A percentile compares a stretch with the other conserved stretches of the same genome.
phyloP scores from a whole-genome alignment of 1,140 invertebrate genomes.

The Bombus breviceps region DNA sequence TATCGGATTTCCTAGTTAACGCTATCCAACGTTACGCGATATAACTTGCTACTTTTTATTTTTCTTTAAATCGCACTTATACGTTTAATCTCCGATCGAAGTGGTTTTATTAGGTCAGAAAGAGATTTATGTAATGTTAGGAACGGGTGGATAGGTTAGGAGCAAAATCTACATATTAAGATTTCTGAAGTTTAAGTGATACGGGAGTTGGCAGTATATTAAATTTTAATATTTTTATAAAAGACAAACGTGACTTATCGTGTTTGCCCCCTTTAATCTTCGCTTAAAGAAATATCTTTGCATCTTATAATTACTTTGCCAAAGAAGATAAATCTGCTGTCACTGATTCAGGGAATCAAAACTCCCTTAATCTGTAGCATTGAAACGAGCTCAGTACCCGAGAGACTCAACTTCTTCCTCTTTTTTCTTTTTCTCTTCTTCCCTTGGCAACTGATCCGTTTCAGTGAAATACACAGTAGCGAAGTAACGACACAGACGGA shows the following conservation, averaged over 20 bases:
- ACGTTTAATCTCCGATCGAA: not conserved
- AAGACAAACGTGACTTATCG: not conserved
- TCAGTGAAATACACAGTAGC: constrained; percentile 3
- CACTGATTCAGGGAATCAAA: not conserved
- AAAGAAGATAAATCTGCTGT: not conserved
- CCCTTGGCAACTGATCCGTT: constrained; percentile 32
- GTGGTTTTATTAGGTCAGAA: not conserved
- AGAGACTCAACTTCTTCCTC: not conserved
- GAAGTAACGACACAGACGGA: not conserved
- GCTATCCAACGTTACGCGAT: not conserved
- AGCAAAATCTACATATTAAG: not conserved
- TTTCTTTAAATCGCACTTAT: not conserved
- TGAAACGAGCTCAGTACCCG: not conserved
- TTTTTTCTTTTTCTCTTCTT: not conserved
- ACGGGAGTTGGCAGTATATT: too few species aligned
- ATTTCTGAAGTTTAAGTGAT: not conserved
- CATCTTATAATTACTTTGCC: not conserved
- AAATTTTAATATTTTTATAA: not conserved
- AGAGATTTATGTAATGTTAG: not conserved
- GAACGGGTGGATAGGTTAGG: too few species aligned
- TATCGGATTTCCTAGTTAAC: constrained; percentile 28
- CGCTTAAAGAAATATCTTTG: not conserved
- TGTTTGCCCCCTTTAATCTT: not conserved
- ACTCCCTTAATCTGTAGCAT: not conserved
- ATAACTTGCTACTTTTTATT: not conserved